Evolutionary conservation across 1,140 invertebrate genomes (phyloP).

Genomic region (Zophobas atratus): DNA sequence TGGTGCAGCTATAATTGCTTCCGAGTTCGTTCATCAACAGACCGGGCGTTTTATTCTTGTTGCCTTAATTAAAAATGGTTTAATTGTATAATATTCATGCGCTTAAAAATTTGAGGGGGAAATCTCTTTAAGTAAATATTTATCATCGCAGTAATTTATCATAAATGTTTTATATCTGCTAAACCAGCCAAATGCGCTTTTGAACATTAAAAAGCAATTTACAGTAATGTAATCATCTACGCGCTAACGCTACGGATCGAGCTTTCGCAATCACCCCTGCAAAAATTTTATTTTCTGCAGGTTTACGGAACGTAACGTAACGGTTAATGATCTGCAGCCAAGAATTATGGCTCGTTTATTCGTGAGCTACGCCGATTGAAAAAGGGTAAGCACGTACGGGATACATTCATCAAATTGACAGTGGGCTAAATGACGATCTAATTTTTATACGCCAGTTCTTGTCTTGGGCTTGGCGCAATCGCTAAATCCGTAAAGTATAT

Average conservation of each 20-base stretch:
- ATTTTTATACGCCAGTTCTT: too few species aligned
- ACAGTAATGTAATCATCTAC: constrained; percentile 47
- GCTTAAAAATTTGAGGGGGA: constrained; percentile 20
- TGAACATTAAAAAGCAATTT: constrained; percentile 49
- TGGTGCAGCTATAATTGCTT: constrained; percentile 31
- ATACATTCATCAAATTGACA: too few species aligned
- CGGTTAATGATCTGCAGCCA: constrained; percentile 22
- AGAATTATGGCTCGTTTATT: constrained; percentile 6
- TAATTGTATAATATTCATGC: background rate
- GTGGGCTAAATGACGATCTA: too few species aligned
- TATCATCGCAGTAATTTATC: constrained; percentile 43
- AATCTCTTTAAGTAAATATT: constrained; percentile 35
- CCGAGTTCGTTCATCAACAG: constrained; percentile 6
- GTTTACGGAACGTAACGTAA: constrained; percentile 30
- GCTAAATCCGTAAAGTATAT: too few species aligned
- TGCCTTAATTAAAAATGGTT: background rate
- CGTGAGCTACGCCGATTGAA: background rate
- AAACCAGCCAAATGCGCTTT: constrained; percentile 45
- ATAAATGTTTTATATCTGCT: constrained; percentile 47
- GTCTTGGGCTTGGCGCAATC: too few species aligned
- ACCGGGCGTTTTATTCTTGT: background rate
- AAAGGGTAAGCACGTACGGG: too few species aligned
- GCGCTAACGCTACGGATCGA: constrained; percentile 38
- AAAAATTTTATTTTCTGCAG: constrained; percentile 36
- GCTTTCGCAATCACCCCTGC: constrained; percentile 31